Conservation (phyloP, 2,113 vertebrate genomes). For the Sturnus vulgaris region DNA sequence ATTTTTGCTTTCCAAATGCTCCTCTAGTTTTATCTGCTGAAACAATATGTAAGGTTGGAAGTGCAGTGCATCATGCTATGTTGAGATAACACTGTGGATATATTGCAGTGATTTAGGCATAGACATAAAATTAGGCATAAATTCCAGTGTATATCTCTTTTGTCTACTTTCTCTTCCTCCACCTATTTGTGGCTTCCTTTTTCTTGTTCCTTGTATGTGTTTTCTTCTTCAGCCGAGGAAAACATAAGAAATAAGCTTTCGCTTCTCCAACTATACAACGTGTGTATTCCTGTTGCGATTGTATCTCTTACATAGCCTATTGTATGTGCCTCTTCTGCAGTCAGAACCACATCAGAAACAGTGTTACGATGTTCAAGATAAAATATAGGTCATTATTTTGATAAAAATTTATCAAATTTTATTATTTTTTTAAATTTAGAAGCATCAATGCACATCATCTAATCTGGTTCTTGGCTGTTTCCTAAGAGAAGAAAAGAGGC, state of each 20-base stretch:
- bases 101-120: neutral
- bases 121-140: neutral
- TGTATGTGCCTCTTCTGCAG: neutral
- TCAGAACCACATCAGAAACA: neutral
- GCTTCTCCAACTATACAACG: neutral
- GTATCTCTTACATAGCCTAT: neutral
- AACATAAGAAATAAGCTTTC: neutral
- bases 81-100: neutral
- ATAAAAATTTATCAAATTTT: neutral
- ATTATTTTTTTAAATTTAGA: neutral
- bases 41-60: neutral
- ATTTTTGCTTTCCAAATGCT: neutral
- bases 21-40: neutral
- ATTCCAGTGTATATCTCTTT: neutral
- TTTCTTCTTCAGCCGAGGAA: neutral
- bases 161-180: neutral
- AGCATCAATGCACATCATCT: neutral
- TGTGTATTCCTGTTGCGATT: neutral
- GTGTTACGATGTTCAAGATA: neutral
- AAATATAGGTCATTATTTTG: neutral
- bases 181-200: neutral
- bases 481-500: neutral
- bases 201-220: neutral
- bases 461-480: neutral
- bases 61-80: rapidly evolving